A percentile compares a stretch with the other conserved stretches of the same genome.
These are phyloP conservation scores for Drosophila villosipedis DNA, from an alignment of 2,888 invertebrate species.

Conservation along the genomic window DNA sequence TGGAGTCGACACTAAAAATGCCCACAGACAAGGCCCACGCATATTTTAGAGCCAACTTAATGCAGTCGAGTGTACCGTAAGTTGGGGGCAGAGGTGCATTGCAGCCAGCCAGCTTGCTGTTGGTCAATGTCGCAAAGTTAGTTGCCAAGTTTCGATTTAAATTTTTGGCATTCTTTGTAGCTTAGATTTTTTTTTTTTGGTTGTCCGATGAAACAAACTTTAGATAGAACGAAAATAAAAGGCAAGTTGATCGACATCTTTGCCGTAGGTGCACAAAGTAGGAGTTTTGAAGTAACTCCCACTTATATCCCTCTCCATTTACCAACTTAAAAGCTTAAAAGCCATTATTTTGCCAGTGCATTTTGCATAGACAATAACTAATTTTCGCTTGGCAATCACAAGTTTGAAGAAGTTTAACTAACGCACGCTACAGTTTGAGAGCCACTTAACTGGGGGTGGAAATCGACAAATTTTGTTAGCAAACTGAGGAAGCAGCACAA, in stretches of 20 bases:
- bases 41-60: constrained; percentile 43
- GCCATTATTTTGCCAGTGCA: constrained; percentile 36
- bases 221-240: constrained; percentile 46
- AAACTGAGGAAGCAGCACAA: not conserved
- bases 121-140: constrained; percentile 65
- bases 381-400: constrained; percentile 52
- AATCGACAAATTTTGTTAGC: constrained; percentile 15
- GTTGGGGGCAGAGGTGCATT: not conserved
- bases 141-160: constrained; percentile 60
- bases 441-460: constrained; percentile 20
- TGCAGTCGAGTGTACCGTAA: constrained; percentile 4
- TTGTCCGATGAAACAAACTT: constrained; percentile 42
- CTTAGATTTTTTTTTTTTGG: constrained; percentile 9
- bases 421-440: constrained; percentile 44
- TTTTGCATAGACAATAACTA: constrained; percentile 65
- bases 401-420: constrained; percentile 49
- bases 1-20: constrained; percentile 46
- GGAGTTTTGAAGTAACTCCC: constrained; percentile 3
- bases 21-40: constrained; percentile 21
- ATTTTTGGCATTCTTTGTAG: constrained; percentile 24
- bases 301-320: not conserved
- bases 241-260: constrained; percentile 65
- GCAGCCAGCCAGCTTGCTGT: not conserved
- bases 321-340: not conserved
- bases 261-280: constrained; percentile 25